Evolutionary conservation across 1,140 invertebrate genomes (phyloP), one percentile per base, ranked within the genome.

Genomic region (Phthorimaea operculella): DNA sequence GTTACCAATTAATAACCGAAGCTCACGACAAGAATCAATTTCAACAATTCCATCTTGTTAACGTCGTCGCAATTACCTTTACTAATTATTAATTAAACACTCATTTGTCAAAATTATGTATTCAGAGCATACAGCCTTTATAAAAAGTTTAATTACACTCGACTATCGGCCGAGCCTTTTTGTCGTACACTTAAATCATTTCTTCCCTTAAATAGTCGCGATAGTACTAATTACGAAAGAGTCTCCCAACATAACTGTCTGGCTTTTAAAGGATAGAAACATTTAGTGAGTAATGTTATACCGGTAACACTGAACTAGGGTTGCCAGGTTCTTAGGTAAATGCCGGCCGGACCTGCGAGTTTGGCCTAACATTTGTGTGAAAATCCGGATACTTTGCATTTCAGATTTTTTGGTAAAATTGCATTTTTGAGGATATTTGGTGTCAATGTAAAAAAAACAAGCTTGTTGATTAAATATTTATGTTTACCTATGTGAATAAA

Each of bases 221-320:
- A 70, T 70, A 66, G 59, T 70, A 64, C 57, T 52, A 72, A 78
- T 83, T 83, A 78, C 79, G 74, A 83, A 80, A 83, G 55, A 63
- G 60, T 55, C 14, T 39, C 36, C 36, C n/a, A 60, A 72, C 74
- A 71, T 80, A 80, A 80, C 77, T 78, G 75, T 77, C 65, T 64
- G 58, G 59, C 72, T 75, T 52, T 76, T 78, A 81, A 82, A 78
- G 78, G 75, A 74, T 79, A 78, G 72, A 79, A 83, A 77, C 72
- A 79, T 79, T 83, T 80, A 83, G 72, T 73, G 51, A 79, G 75
- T 76, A 69, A 83, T 83, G 77, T 76, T 66, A 78, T 67, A 72
- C 71, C 72, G 72, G 77, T 80, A 79, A 78, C 71, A 76, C 77
- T 74, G 72, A 67, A 68, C 74, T n/a, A n/a, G n/a, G n/a, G n/a